Conservation (phyloP, 2,888 invertebrate genomes). For the Drosophila merina region DNA sequence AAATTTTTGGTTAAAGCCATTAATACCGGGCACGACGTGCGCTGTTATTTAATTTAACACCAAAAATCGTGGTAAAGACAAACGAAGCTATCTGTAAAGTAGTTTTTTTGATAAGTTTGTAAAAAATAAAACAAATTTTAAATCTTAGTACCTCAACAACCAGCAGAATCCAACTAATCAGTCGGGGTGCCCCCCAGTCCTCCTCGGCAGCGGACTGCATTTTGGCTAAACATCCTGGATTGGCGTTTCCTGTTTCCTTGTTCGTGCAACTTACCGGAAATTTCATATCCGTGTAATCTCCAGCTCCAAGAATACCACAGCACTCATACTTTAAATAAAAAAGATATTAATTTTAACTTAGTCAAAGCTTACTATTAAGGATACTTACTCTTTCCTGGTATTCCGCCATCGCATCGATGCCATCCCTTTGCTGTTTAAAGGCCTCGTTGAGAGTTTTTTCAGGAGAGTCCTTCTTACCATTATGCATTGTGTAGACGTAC, state of each 20-base stretch:
- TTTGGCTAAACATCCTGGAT: constrained; percentile 64
- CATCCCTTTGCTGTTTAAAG: constrained; percentile 77
- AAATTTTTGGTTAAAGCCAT: constrained; percentile 45
- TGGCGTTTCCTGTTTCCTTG: constrained; percentile 24
- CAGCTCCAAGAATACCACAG: constrained; percentile 73
- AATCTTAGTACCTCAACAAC: constrained; percentile 86
- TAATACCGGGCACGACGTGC: constrained; percentile 88
- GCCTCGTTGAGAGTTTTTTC: constrained; percentile 84
- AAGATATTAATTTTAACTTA: no score
- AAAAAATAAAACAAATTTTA: neutral
- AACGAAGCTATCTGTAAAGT: constrained; percentile 86
- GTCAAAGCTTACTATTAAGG: constrained; percentile 77
- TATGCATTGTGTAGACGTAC: constrained; percentile 81
- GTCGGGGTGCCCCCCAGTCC: constrained; percentile 86
- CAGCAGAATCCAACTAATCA: constrained; percentile 88
- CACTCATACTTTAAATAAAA: constrained; percentile 81
- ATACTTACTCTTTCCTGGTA: constrained; percentile 81
- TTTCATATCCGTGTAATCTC: constrained; percentile 59
- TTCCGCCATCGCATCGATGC: constrained; percentile 61
- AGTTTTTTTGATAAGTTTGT: neutral
- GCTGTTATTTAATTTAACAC: constrained; percentile 92
- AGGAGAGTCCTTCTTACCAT: constrained; percentile 48
- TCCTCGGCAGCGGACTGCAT: constrained; percentile 55
- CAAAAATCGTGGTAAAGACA: constrained; percentile 92
- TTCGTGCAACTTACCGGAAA: constrained; percentile 32